phyloP scores from a whole-genome alignment of 2,888 invertebrate genomes.

The Sarcophaga caerulescens region DNA sequence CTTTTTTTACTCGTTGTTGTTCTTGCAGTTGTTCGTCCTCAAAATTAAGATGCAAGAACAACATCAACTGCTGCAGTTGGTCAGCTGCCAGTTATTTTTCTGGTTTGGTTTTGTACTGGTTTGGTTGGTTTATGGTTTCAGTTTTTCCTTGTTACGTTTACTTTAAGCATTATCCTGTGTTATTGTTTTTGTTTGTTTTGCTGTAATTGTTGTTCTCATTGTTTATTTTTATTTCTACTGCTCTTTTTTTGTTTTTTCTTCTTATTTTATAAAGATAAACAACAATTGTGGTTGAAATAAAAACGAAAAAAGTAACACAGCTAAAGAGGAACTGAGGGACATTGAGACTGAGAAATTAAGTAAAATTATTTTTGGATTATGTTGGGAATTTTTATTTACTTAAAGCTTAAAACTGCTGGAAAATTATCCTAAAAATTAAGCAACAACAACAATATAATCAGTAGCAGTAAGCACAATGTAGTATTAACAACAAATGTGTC shows the following conservation, averaged over 20 bases:
- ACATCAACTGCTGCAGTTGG: constrained; percentile 21
- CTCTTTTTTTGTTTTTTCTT: background rate
- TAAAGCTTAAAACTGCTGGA: background rate
- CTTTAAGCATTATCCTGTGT: constrained; percentile 8
- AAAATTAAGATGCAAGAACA: constrained; percentile 29
- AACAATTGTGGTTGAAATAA: constrained; percentile 22
- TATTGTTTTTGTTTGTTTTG: background rate
- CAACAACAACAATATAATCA: background rate
- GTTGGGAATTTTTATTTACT: constrained; percentile 6
- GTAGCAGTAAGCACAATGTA: background rate
- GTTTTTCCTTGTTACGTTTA: background rate
- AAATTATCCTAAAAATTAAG: too few relatives aligned
- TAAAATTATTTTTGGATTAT: constrained; percentile 5
- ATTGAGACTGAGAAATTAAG: background rate
- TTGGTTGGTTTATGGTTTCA: background rate
- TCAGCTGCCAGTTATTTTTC: constrained; percentile 26
- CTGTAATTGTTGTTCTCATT: too few relatives aligned
- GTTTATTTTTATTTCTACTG: too few relatives aligned
- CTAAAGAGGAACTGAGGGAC: background rate
- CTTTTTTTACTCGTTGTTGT: background rate
- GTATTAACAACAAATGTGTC: background rate
- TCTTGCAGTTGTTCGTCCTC: background rate
- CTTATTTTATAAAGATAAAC: constrained; percentile 1
- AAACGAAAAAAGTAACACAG: background rate
- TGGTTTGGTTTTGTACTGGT: background rate